Conservation (phyloP, 2,113 vertebrate genomes). For the Apus apus region DNA sequence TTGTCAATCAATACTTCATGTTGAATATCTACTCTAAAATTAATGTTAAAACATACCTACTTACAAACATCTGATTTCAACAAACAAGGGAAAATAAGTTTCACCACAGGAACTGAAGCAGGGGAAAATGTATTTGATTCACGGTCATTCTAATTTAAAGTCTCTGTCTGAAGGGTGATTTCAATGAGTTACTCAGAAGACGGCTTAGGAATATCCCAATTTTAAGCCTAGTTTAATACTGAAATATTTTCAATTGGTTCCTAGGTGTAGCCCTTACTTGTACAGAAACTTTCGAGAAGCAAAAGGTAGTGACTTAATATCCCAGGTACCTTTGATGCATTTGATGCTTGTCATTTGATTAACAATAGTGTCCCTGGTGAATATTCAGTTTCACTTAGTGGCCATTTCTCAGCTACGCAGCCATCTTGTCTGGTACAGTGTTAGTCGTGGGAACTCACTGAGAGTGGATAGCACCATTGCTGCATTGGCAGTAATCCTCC, state of each 20-base stretch:
- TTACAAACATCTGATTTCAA: background rate
- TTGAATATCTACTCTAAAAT: background rate
- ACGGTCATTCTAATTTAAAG: background rate
- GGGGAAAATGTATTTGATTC: background rate
- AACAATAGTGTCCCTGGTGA: background rate
- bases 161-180: background rate
- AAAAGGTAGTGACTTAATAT: background rate
- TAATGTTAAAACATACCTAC: background rate
- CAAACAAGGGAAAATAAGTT: background rate
- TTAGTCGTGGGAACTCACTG: background rate
- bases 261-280: background rate
- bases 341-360: background rate
- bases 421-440: background rate
- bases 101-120: background rate
- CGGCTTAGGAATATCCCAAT: background rate
- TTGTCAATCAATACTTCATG: background rate
- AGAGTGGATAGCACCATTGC: background rate
- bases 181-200: rapidly evolving
- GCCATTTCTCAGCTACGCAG: background rate
- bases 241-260: background rate
- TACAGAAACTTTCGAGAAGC: background rate
- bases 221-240: background rate
- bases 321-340: background rate
- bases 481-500: background rate
- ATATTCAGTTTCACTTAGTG: background rate